These are phyloP conservation scores for Nomada ruficornis DNA, from an alignment of 2,888 invertebrate species.

Conservation along the genomic window DNA sequence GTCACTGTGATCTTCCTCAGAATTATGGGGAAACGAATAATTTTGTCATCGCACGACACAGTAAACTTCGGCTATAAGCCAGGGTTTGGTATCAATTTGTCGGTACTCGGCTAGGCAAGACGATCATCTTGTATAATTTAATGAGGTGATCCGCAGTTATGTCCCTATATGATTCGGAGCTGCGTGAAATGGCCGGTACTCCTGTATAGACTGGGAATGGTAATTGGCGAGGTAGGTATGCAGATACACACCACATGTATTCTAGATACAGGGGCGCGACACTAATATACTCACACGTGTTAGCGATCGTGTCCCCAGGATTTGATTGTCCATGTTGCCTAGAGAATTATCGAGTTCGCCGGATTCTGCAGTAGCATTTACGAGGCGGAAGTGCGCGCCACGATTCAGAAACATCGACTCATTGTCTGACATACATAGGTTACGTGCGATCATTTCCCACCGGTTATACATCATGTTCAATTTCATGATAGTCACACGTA, in stretches of 20 bases:
- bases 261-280: slow-evolving; percentile 67
- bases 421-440: slow-evolving; percentile 47
- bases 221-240: slow-evolving; percentile 80
- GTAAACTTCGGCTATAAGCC: background rate
- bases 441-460: slow-evolving; percentile 52
- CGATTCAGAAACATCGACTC: slow-evolving; percentile 67
- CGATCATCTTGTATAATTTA: slow-evolving; percentile 67
- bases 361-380: slow-evolving; percentile 72
- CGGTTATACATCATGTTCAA: background rate
- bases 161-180: slow-evolving; percentile 66
- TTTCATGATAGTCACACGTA: background rate
- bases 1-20: background rate
- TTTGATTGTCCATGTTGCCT: slow-evolving; percentile 80
- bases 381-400: slow-evolving; percentile 67
- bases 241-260: slow-evolving; percentile 79
- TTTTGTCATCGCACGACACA: background rate
- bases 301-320: slow-evolving; percentile 80
- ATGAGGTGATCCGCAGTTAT: slow-evolving; percentile 69
- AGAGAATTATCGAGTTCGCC: slow-evolving; percentile 79
- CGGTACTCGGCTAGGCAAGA: slow-evolving; percentile 36
- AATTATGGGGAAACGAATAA: background rate
- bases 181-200: slow-evolving; percentile 68
- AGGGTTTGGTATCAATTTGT: slow-evolving; percentile 40
- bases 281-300: slow-evolving; percentile 81
- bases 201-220: slow-evolving; percentile 73